Percentiles rank a stretch among this genome's conserved stretches.
Conservation (phyloP, 2,113 vertebrate species). For the Perca flavescens region DNA sequence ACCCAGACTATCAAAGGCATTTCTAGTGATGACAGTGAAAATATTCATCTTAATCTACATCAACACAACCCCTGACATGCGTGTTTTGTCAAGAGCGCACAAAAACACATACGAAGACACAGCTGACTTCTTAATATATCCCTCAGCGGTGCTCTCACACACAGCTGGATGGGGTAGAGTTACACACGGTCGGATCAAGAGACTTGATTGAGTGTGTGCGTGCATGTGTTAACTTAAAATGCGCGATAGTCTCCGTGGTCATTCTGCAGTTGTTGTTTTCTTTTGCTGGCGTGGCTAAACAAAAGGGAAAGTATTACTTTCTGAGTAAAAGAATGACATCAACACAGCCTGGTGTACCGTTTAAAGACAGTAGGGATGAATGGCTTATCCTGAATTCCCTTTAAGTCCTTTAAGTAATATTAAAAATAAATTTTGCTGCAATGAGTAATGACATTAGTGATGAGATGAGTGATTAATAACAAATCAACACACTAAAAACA, state of each 20-base stretch:
- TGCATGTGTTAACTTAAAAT: slow-evolving; percentile 20
- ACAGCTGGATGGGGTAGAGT: slow-evolving; percentile 52
- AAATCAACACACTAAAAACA: background rate
- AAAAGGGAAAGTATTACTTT: background rate
- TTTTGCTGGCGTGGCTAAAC: too few relatives aligned
- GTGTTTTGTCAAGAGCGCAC: slow-evolving; percentile 31
- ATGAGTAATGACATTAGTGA: background rate
- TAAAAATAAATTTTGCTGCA: background rate
- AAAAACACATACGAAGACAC: slow-evolving; percentile 33
- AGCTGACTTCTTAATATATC: slow-evolving; percentile 58
- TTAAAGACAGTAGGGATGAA: background rate
- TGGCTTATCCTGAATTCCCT: background rate
- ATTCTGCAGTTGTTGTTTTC: background rate
- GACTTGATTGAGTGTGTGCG: background rate
- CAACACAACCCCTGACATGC: slow-evolving; percentile 45
- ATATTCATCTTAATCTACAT: slow-evolving; percentile 51
- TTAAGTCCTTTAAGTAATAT: background rate
- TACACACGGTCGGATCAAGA: slow-evolving; percentile 41
- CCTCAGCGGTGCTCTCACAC: slow-evolving; percentile 19
- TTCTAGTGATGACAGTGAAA: slow-evolving; percentile 13
- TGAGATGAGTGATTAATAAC: slow-evolving; percentile 11
- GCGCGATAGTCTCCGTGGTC: slow-evolving; percentile 4
- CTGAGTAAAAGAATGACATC: background rate
- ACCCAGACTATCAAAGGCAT: background rate
- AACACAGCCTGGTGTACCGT: background rate